These are phyloP conservation scores for Poeciliopsis prolifica DNA, from an alignment of 2,113 vertebrate genomes.

Conservation along the genomic window DNA sequence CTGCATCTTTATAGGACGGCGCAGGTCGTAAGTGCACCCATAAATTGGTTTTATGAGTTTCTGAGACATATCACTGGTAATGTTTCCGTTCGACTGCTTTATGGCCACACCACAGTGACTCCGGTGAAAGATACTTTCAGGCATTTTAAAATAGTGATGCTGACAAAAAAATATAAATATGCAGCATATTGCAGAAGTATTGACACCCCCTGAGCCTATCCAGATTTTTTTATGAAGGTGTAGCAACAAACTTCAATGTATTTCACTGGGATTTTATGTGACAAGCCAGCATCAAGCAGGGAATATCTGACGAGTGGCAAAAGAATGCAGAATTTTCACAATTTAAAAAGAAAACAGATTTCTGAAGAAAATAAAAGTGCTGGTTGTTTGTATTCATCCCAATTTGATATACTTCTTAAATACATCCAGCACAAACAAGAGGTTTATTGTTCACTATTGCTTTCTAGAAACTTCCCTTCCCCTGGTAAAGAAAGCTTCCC, in stretches of 20 bases:
- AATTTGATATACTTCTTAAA: no score
- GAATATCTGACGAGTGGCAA: not conserved
- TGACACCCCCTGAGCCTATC: not conserved
- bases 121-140: constrained; percentile 62
- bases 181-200: not conserved
- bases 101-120: constrained; percentile 75
- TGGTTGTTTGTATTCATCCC: no score
- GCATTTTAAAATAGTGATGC: constrained; percentile 72
- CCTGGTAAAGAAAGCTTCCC: no score
- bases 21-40: constrained; percentile 77
- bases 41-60: constrained; percentile 83
- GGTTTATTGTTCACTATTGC: no score
- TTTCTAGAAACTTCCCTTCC: no score
- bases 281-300: not conserved
- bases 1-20: constrained; percentile 75
- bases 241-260: not conserved
- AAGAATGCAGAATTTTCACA: not conserved
- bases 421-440: no score
- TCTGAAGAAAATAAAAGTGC: no score
- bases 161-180: constrained; percentile 42
- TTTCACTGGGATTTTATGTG: not conserved
- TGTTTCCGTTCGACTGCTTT: constrained; percentile 77
- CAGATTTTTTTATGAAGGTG: not conserved
- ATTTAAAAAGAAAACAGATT: no score
- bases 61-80: constrained; percentile 79